These are phyloP conservation scores for Artibeus jamaicensis DNA, from an alignment of 2,797 vertebrate genomes.

Conservation along the genomic window DNA sequence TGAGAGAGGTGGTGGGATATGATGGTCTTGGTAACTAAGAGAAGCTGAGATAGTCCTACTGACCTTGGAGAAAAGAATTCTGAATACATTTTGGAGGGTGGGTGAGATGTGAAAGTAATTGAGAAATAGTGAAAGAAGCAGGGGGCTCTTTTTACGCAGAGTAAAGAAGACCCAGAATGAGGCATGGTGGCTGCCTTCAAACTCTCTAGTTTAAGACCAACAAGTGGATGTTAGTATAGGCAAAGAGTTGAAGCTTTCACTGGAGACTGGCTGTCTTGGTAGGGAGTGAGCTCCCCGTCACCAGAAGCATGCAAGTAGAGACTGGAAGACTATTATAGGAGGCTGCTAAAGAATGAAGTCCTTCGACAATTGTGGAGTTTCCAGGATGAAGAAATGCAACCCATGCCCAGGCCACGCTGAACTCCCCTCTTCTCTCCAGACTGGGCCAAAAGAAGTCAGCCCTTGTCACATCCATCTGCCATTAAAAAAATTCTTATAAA, in stretches of 20 bases:
- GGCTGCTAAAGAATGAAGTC: not conserved
- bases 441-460: constrained; percentile 60
- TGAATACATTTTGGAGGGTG: not conserved
- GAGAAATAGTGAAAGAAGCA: not conserved
- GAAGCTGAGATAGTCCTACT: not conserved
- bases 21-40: not conserved
- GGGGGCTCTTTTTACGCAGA: not conserved
- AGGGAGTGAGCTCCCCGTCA: not conserved
- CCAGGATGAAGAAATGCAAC: not conserved
- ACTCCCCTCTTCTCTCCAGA: not conserved
- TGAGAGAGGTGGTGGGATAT: not conserved
- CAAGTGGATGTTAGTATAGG: not conserved
- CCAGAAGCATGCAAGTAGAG: not conserved
- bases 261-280: not conserved
- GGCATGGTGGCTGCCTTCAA: not conserved
- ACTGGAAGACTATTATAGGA: accelerated
- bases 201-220: accelerated
- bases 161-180: not conserved
- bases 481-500: constrained; percentile 85
- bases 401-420: not conserved
- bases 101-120: not conserved
- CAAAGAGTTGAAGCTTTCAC: not conserved
- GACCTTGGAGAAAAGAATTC: not conserved
- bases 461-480: constrained; percentile 80
- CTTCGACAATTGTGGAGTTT: not conserved